These are phyloP conservation scores for Cyanocitta stelleri DNA, from an alignment of 2,113 vertebrate species.

Conservation along the genomic window DNA sequence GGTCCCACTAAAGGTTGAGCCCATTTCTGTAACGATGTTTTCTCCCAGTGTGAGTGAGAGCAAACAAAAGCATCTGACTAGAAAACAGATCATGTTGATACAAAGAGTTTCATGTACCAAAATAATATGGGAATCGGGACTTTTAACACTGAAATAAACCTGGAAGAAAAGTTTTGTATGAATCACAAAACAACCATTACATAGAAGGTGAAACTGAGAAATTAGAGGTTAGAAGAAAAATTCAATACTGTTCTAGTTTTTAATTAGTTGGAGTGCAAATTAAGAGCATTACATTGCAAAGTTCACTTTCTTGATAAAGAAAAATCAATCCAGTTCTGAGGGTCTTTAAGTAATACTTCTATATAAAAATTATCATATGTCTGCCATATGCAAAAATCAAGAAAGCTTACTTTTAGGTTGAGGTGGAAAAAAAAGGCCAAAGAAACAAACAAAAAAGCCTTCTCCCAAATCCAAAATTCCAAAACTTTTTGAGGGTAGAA, in stretches of 20 bases:
- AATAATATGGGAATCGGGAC: not conserved
- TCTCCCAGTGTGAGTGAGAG: not conserved
- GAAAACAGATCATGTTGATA: not conserved
- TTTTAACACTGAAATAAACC: not conserved
- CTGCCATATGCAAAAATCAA: not conserved
- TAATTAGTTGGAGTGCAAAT: not conserved
- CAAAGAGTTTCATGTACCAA: not conserved
- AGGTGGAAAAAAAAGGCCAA: fast-evolving
- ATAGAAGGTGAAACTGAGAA: not conserved
- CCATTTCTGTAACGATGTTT: not conserved
- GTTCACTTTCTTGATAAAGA: not conserved
- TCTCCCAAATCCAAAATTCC: not conserved
- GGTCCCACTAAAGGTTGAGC: not conserved
- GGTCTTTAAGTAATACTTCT: not conserved
- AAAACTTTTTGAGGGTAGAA: not conserved
- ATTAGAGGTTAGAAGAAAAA: not conserved
- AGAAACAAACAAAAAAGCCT: not conserved
- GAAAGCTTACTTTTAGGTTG: not conserved
- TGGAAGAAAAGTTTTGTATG: not conserved
- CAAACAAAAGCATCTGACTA: not conserved
- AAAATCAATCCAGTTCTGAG: not conserved
- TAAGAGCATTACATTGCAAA: not conserved
- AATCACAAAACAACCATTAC: not conserved
- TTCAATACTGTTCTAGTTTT: not conserved
- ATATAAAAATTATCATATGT: not conserved